phyloP scores from a whole-genome alignment of 2,113 vertebrate species.

The Pteronura brasiliensis region DNA sequence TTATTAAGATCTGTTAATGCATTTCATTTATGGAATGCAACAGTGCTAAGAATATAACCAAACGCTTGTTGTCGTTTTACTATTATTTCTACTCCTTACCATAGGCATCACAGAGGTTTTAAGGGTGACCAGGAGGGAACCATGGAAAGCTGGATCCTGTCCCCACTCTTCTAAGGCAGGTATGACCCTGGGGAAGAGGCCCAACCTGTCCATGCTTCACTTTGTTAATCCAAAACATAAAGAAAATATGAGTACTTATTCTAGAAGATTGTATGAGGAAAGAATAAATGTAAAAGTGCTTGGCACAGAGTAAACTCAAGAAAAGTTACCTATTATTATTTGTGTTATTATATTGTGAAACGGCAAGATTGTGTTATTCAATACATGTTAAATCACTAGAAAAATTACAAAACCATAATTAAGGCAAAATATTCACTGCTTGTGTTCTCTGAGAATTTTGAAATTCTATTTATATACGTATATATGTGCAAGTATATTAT shows the following conservation, averaged over 20 bases:
- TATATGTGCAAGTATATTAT: background rate
- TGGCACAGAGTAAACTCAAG: background rate
- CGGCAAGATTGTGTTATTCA: background rate
- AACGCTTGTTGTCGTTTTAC: background rate
- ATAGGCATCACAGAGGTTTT: background rate
- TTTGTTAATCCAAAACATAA: background rate
- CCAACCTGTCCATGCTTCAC: background rate
- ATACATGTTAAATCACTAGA: constrained; percentile 1
- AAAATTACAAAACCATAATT: background rate
- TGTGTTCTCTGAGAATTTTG: constrained; percentile 16
- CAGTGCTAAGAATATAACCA: background rate
- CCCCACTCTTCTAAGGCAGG: background rate
- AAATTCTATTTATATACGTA: background rate
- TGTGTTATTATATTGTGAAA: background rate
- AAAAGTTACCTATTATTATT: background rate
- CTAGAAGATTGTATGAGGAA: background rate
- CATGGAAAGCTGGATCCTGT: background rate
- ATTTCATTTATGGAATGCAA: background rate
- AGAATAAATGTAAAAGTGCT: background rate
- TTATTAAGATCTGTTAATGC: background rate
- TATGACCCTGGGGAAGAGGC: background rate
- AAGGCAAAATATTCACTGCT: constrained; percentile 18
- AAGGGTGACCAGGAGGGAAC: background rate
- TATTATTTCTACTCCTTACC: background rate
- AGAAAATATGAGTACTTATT: background rate